Percentiles rank a stretch among this genome's conserved stretches.
Conservation (phyloP, 2,797 vertebrate species). For the Geotrypetes seraphini region DNA sequence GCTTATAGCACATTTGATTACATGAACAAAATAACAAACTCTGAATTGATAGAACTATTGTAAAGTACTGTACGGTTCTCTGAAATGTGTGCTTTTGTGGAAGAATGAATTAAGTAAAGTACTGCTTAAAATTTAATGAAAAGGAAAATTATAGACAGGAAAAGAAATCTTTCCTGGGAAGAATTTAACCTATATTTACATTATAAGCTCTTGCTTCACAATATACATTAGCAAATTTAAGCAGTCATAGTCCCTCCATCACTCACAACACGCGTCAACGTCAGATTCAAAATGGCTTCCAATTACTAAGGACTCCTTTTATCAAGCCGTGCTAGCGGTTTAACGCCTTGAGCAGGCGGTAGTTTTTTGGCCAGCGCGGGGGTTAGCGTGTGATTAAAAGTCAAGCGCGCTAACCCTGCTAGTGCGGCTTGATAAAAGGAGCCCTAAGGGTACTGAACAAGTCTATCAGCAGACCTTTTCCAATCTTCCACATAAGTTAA, state of each 20-base stretch:
- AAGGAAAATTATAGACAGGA: neutral
- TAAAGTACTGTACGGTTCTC: neutral
- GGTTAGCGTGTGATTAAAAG: too few relatives aligned
- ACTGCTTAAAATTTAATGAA: neutral
- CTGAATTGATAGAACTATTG: slow-evolving; percentile 23
- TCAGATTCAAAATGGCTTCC: slow-evolving; percentile 15
- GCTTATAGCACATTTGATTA: too few relatives aligned
- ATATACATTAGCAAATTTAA: slow-evolving; percentile 3
- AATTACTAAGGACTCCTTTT: too few relatives aligned
- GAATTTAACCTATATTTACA: neutral
- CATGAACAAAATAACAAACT: too few relatives aligned
- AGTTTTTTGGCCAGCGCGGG: too few relatives aligned
- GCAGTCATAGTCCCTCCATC: neutral
- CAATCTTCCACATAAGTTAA: slow-evolving; percentile 10
- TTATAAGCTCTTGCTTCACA: neutral
- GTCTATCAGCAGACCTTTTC: slow-evolving; percentile 4
- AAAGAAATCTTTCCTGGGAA: neutral
- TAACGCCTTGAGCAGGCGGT: too few relatives aligned
- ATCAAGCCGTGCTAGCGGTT: too few relatives aligned
- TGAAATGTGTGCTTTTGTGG: neutral
- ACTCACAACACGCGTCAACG: slow-evolving; percentile 3
- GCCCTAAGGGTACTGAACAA: slow-evolving; percentile 13
- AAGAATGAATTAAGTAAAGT: neutral
- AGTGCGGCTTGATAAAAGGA: too few relatives aligned
- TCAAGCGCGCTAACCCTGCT: too few relatives aligned